Conservation (phyloP, 1,140 invertebrate species). For the Leptopilina boulardi region DNA sequence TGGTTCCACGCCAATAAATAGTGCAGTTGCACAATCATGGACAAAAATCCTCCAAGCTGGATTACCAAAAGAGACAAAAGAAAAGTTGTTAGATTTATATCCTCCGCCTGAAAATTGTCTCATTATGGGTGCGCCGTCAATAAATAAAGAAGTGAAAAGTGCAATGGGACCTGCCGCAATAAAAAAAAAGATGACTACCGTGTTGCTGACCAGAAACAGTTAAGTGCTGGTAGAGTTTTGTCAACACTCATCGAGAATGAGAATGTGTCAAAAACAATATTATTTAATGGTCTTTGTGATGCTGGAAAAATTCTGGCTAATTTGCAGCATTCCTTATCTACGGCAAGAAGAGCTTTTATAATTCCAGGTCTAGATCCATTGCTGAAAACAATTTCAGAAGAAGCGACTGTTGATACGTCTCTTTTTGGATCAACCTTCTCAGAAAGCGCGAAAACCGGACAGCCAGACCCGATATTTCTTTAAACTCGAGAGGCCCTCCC, state of each 20-base stretch:
- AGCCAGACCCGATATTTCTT: neutral
- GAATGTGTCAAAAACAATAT: neutral
- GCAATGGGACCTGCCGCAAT: neutral
- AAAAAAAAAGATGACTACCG: neutral
- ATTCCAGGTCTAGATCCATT: neutral
- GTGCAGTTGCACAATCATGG: neutral
- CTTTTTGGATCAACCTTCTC: neutral
- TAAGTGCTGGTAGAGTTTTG: neutral
- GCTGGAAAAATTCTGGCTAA: neutral
- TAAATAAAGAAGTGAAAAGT: slow-evolving; percentile 7
- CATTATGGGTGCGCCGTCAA: neutral
- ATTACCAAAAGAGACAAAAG: neutral
- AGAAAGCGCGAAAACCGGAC: neutral
- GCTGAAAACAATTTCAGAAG: neutral
- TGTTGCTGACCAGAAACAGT: slow-evolving; percentile 6
- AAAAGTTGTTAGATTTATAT: neutral
- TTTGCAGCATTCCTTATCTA: neutral
- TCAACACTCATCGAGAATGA: neutral
- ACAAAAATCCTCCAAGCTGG: neutral
- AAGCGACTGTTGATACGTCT: neutral
- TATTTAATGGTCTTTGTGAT: neutral
- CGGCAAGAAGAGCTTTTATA: slow-evolving; percentile 7
- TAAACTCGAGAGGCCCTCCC: slow-evolving; percentile 11
- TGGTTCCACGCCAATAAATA: neutral
- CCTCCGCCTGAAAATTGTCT: neutral